Evolutionary conservation across 2,888 invertebrate genomes (phyloP).

Genomic region (Ornithoptera alexandrae): DNA sequence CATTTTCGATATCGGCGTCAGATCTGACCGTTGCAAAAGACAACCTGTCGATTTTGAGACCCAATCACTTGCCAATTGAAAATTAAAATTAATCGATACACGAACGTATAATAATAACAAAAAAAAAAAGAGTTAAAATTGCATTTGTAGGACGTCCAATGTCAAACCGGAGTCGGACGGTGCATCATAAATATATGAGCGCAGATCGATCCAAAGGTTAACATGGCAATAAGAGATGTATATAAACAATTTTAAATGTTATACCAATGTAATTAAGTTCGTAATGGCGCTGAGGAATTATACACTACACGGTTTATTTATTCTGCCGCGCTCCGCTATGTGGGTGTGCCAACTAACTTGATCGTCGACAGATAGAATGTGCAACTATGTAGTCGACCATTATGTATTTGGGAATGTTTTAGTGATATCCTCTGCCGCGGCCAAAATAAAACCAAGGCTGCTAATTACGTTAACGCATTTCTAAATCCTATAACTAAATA

Average conservation of each 20-base stretch:
- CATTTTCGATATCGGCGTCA: constrained; percentile 17
- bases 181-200: constrained; percentile 15
- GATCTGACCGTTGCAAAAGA: constrained; percentile 2
- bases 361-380: constrained; percentile 22
- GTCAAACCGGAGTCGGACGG: constrained; percentile 16
- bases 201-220: constrained; percentile 2
- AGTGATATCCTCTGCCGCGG: constrained; percentile 28
- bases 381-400: constrained; percentile 21
- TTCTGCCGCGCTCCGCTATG: constrained; percentile 11
- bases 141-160: constrained; percentile 24
- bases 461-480: constrained; percentile 17
- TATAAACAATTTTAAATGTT: constrained; percentile 15
- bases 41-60: constrained; percentile 13
- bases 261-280: constrained; percentile 10
- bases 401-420: constrained; percentile 31
- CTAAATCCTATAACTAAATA: not conserved
- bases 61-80: constrained; percentile 5
- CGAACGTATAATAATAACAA: constrained; percentile 5
- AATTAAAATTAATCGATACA: constrained; percentile 15
- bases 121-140: constrained; percentile 2
- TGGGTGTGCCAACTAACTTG: constrained; percentile 25
- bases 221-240: not conserved
- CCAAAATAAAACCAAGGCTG: constrained; percentile 33
- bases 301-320: constrained; percentile 13
- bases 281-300: constrained; percentile 6